These are phyloP conservation scores for Ennomos erosarius DNA, from an alignment of 2,888 invertebrate genomes.

Conservation along the genomic window DNA sequence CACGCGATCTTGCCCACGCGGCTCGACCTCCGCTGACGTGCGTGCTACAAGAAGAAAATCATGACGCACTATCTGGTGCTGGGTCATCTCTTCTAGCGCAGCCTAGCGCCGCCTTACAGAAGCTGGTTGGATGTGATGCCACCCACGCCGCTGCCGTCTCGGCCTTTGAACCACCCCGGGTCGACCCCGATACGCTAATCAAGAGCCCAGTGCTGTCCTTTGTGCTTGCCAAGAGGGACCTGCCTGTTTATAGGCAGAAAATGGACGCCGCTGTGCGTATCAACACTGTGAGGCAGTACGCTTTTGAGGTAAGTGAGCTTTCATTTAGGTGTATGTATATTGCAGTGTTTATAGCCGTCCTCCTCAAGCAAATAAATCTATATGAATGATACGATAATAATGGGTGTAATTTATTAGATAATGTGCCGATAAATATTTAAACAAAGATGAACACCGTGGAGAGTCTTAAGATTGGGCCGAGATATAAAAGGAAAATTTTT, in stretches of 20 bases:
- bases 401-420: too few species aligned
- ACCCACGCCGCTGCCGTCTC: slow-evolving; percentile 59
- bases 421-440: too few species aligned
- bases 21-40: slow-evolving; percentile 84
- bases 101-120: slow-evolving; percentile 94
- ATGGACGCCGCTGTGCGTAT: slow-evolving; percentile 95
- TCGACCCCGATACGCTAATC: slow-evolving; percentile 86
- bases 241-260: slow-evolving; percentile 92
- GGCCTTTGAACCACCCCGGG: slow-evolving; percentile 67
- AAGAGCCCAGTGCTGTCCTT: slow-evolving; percentile 95
- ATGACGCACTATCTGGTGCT: slow-evolving; percentile 86
- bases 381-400: too few species aligned
- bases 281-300: slow-evolving; percentile 92
- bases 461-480: too few species aligned
- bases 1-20: slow-evolving; percentile 71
- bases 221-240: slow-evolving; percentile 93
- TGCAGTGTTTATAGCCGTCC: background rate
- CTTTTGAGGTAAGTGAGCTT: slow-evolving; percentile 88
- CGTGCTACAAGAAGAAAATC: slow-evolving; percentile 60
- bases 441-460: too few species aligned
- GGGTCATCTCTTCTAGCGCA: slow-evolving; percentile 94
- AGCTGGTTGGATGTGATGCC: slow-evolving; percentile 85
- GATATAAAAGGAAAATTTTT: too few species aligned
- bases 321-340: background rate
- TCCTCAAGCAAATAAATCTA: too few species aligned